Evolutionary conservation across 2,888 invertebrate species (phyloP).

Genomic region (Globia sparganii): DNA sequence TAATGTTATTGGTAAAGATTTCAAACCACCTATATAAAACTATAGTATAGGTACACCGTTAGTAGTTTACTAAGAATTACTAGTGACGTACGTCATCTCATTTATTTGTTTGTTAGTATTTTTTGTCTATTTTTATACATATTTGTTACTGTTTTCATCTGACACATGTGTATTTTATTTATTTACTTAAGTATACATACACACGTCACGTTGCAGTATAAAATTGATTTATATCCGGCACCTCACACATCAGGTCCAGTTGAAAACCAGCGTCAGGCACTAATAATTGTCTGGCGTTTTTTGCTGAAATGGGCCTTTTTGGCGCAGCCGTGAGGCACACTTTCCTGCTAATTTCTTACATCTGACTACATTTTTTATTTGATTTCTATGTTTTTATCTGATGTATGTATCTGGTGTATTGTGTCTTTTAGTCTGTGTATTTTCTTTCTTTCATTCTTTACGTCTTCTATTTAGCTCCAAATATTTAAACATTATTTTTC

Average conservation of each 20-base stretch:
- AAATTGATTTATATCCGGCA: not conserved
- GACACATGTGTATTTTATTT: too few species aligned
- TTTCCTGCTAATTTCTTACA: not conserved
- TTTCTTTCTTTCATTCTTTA: not conserved
- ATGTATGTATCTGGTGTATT: too few species aligned
- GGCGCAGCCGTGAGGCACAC: too few species aligned
- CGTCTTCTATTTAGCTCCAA: not conserved
- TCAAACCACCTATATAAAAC: constrained; percentile 31
- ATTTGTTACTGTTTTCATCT: too few species aligned
- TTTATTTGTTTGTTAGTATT: too few species aligned
- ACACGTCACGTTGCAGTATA: not conserved
- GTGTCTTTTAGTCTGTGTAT: not conserved
- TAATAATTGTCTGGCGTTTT: too few species aligned
- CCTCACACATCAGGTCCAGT: not conserved
- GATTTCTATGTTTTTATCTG: not conserved
- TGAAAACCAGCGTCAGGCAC: too few species aligned
- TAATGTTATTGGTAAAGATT: constrained; percentile 63
- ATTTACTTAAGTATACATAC: not conserved
- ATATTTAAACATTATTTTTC: not conserved
- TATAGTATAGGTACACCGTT: not conserved
- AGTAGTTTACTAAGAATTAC: not conserved
- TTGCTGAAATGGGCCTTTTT: too few species aligned
- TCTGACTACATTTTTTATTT: not conserved
- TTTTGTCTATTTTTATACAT: too few species aligned
- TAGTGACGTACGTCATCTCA: not conserved